Evolutionary conservation across 2,888 invertebrate species (phyloP), one percentile per base, ranked within the genome.

Genomic region (Ormyrus thymus): DNA sequence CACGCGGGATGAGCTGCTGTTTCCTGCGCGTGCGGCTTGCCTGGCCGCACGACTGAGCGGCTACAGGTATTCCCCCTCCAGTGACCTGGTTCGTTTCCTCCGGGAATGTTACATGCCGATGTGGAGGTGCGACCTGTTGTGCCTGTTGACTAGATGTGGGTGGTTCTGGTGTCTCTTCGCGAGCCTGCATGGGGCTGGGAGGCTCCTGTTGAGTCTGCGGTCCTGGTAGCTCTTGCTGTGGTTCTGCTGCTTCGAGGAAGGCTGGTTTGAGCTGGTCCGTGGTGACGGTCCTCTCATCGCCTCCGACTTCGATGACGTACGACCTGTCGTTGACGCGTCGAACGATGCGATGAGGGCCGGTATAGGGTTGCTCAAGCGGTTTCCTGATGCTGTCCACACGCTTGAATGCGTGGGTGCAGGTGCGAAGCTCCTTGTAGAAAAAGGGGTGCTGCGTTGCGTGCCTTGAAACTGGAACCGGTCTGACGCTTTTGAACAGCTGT

Each of bases 341-440:
- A 46, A 80, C 48, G 9, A 83, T 76, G 46, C 72, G 45, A 45
- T 71, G 71, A 3, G 82, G 82, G 68, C 81, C 81, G 74, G 56
- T 79, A 79, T 83, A 85, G 79, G 84, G 82, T 79, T 58, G 69
- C 59, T 79, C 66, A n/a, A 82, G 73, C 11, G 79, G 74, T 45
- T 51, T 56, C 45, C 68, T 66, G 6, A 80, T 71, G 9, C 53
- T 43, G 56, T 82, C 81, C 6, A 61, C 59, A 0, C 81, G 48
- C 11, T 75, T 43, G 61, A 76, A 78, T 0, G 80, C 73, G 66
- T 81, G 79, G 5, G 74, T 29, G 53, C 73, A 76, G 0, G 68
- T 81, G 10, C 64, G 48, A 7, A 81, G 56, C 7, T 81, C 78
- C 13, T 69, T 76, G 51, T 50, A 68, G 9, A 55, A 51, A 9